Evolutionary conservation across 2,113 vertebrate genomes (phyloP), one percentile per base, ranked within the genome.

Genomic region (Neofelis nebulosa): DNA sequence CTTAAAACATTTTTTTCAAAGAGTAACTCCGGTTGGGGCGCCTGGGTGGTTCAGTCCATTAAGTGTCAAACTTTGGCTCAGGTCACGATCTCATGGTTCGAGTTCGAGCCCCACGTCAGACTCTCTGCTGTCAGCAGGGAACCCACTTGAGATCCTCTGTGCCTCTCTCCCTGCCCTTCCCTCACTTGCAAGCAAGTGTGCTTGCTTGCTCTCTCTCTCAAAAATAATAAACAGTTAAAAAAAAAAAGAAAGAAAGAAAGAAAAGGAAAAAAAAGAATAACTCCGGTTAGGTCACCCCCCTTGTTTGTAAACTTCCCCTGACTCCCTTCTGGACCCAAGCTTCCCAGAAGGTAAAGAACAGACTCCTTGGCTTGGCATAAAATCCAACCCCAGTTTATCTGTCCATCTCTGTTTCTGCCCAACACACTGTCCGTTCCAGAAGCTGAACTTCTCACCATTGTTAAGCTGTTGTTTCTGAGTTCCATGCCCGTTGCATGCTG

Each of bases 301-400:
- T 96, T 90, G 41, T 83, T 93, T 88, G 81, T 94, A 93, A 86
- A 36, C 31, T 78, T 93, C 41, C 50, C 36, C 36, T 73, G 33
- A 8, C 48, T 89, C 69, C 80, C 31, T 85, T 81, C 88, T 76
- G 7, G 95, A 69, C 57, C 61, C 33, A 82, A 52, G 52, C 25
- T 92, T 96, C 92, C 50, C 83, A 95, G 95, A 95, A 96, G 83
- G 74, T 93, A 48, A 97, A 96, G 76, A 87, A 19, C 66, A 97
- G 78, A 89, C 71, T 80, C 57, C 33, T 93, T 94, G 81, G n/a
- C 41, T 74, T 94, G 88, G 74, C 89, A 61, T 87, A 71, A 45
- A 80, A 21, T 80, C 90, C 89, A 79, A 91, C 41, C 50, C 65
- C 68, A 69, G 38, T 91, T 97, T 96, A 94, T 95, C 94, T 81